Conservation (phyloP, 2,797 vertebrate species). For the Lateolabrax maculatus region DNA sequence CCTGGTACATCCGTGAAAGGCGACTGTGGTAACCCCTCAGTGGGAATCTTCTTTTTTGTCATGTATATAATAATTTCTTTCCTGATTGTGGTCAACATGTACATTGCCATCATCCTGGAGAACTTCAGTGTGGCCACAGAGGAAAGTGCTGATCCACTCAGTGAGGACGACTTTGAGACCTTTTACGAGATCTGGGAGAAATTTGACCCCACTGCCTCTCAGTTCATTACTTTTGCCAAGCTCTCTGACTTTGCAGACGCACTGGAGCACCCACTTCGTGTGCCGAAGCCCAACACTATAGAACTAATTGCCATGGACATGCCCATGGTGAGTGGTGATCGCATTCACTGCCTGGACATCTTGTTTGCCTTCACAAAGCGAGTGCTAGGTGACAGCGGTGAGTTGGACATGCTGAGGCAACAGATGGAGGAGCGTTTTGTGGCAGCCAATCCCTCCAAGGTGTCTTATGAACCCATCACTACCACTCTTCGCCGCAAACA, state of each 20-base stretch:
- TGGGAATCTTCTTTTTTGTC: conserved; percentile 99
- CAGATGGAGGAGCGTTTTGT: conserved; percentile 99
- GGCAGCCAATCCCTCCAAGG: conserved; percentile 98
- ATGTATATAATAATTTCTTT: conserved; percentile 99
- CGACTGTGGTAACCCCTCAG: conserved; percentile 97
- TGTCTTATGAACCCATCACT: conserved; percentile 99
- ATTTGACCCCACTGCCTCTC: conserved; percentile 97
- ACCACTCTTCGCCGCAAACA: conserved; percentile 98
- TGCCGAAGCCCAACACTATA: conserved; percentile 99
- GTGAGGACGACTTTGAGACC: conserved; percentile 99
- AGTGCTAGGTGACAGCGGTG: conserved; percentile 97
- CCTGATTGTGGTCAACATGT: conserved; percentile 99
- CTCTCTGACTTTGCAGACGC: conserved; percentile 97
- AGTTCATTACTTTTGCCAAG: conserved; percentile 98
- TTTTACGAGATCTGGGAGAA: conserved; percentile 99
- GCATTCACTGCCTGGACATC: conserved; percentile 99
- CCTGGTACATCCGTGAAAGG: conserved; percentile 96
- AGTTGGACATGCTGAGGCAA: conserved; percentile 97
- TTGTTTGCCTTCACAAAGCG: conserved; percentile 99
- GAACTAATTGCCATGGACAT: conserved; percentile 99
- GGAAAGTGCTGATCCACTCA: conserved; percentile 97
- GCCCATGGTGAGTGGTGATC: conserved; percentile 99
- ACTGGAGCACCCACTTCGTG: conserved; percentile 95
- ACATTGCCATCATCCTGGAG: conserved; percentile 99
- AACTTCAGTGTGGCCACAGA: conserved; percentile 99